phyloP scores from a whole-genome alignment of 2,888 invertebrate genomes.

The Bellardia pandia region DNA sequence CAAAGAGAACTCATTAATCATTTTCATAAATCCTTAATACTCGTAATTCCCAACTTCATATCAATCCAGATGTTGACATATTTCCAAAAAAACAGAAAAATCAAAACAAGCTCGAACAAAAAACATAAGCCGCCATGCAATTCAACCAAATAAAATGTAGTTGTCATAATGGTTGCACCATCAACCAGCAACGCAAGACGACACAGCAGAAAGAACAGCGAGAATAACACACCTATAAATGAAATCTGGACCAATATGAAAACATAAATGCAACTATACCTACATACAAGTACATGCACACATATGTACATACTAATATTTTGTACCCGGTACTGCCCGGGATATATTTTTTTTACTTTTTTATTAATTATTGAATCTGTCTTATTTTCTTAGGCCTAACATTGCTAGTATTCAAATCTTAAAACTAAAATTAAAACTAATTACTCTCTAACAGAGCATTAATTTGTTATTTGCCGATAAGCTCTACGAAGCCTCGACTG shows the following conservation, averaged over 20 bases:
- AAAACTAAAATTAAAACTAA: no score
- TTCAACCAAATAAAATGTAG: conserved; percentile 70
- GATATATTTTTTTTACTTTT: no score
- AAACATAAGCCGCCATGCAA: conserved; percentile 18
- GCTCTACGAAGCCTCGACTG: no score
- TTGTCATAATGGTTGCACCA: conserved; percentile 67
- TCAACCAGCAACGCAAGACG: conserved; percentile 58
- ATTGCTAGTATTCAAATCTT: no score
- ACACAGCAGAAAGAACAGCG: conserved; percentile 20
- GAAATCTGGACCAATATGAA: conserved; percentile 51
- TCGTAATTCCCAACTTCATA: conserved; percentile 68
- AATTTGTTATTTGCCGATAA: no score
- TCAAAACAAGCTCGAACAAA: conserved; percentile 32
- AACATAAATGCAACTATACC: conserved; percentile 18
- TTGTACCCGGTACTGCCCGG: no score
- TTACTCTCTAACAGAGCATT: no score
- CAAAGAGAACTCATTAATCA: conserved; percentile 71
- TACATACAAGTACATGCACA: no score
- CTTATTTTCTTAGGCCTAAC: no score
- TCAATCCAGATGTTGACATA: conserved; percentile 70
- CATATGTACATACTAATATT: no score
- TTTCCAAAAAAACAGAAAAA: background rate
- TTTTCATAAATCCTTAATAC: conserved; percentile 70
- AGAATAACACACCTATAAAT: conserved; percentile 8
- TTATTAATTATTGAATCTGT: no score